Evolutionary conservation across 2,797 vertebrate genomes (phyloP), one percentile per base, ranked within the genome.

Genomic region (Aeoliscus strigatus): DNA sequence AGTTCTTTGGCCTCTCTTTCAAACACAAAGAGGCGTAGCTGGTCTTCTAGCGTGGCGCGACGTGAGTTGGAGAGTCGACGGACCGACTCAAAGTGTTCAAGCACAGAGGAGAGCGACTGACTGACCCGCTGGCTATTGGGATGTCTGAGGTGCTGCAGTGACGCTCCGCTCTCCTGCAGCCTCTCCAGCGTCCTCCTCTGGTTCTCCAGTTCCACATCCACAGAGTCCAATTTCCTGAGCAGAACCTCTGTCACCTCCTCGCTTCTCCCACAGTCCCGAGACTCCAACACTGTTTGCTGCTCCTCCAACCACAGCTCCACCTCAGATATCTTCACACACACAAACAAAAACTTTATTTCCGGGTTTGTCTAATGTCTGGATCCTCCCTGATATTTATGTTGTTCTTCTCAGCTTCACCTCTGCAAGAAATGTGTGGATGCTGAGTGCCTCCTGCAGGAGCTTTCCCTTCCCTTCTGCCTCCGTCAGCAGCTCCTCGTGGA

Each of bases 291-390:
- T 4, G 56, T 62, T 23, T 55, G 72, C 47, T 66, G 85, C 50
- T 93, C 90, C 24, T 86, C 77, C 73, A 93, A 60, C 91, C 92
- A 94, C n/a, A 82, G 70, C 62, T 91, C 82, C 15, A 91, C 80
- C 52, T 94, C 93, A 7, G 87, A 83, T 25, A 94, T 79, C 94
- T 97, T 12, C 2, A 29, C 18, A 47, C 17, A 46, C 15, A 56
- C 6, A 51, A 17, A 47, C 1, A 37, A 27, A 10, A 8, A 27
- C 18, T 3, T 21, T 6, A 21, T 21, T 21, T 21, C 6, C 3
- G n/a, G n/a, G n/a, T n/a, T n/a, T n/a, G n/a, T n/a, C n/a, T n/a
- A n/a, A n/a, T n/a, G n/a, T n/a, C n/a, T n/a, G n/a, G n/a, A n/a
- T n/a, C 18, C 3, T 21, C 18, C 18, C 18, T 6, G 18, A 26